Percentiles rank a stretch among this genome's conserved stretches.
These are phyloP conservation scores for Ectobius pallidus DNA, from an alignment of 2,888 invertebrate species.

Conservation along the genomic window DNA sequence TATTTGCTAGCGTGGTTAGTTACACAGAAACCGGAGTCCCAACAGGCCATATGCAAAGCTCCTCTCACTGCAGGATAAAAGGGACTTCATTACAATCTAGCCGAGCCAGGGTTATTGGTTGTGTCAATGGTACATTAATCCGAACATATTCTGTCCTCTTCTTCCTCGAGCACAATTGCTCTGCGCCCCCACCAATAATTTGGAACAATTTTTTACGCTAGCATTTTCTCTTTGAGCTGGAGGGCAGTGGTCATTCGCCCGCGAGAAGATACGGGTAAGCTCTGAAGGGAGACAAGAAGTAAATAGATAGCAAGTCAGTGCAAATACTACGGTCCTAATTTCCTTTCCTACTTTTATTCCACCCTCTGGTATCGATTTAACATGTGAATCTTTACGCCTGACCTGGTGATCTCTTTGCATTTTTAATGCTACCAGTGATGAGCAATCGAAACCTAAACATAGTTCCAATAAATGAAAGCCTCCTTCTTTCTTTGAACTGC, in stretches of 20 bases:
- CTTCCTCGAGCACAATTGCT: background rate
- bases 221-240: constrained; percentile 27
- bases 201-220: constrained; percentile 32
- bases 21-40: constrained; percentile 11
- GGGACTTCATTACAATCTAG: constrained; percentile 28
- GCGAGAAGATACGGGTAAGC: constrained; percentile 32
- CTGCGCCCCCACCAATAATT: constrained; percentile 31
- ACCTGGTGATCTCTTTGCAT: too few species aligned
- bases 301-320: background rate
- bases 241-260: constrained; percentile 25
- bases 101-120: constrained; percentile 35
- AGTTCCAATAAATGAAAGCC: too few species aligned
- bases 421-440: too few species aligned
- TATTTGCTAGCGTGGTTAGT: constrained; percentile 28
- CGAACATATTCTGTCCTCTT: background rate
- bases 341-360: background rate
- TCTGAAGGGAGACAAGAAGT: background rate
- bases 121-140: constrained; percentile 41
- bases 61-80: constrained; percentile 21
- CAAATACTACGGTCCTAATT: background rate
- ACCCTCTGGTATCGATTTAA: background rate
- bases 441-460: too few species aligned
- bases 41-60: constrained; percentile 19
- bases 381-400: too few species aligned
- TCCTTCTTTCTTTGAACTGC: too few species aligned